Percentiles rank a stretch among this genome's conserved stretches.
These are phyloP conservation scores for Meiosimyza decipiens DNA, from an alignment of 2,888 invertebrate genomes.

Conservation along the genomic window DNA sequence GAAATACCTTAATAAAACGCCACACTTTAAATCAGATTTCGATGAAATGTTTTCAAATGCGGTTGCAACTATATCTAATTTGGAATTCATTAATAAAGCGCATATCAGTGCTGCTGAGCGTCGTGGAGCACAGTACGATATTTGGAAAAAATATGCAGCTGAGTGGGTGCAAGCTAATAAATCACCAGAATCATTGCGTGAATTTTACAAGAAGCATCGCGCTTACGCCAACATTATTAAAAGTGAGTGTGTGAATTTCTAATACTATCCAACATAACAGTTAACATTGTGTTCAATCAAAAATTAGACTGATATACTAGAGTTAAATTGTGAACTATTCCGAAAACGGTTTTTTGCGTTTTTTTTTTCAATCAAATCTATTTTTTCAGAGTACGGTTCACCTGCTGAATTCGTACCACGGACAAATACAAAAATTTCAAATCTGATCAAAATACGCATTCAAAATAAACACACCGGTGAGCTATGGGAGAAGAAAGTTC, in stretches of 20 bases:
- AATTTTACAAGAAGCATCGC: constrained; percentile 78
- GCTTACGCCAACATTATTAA: constrained; percentile 79
- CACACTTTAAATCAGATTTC: constrained; percentile 63
- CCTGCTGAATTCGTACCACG: constrained; percentile 80
- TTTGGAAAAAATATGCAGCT: constrained; percentile 83
- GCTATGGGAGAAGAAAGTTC: constrained; percentile 75
- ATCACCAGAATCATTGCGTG: constrained; percentile 66
- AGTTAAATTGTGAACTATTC: neutral
- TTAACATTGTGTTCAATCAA: neutral
- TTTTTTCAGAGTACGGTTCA: constrained; percentile 79
- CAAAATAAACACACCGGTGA: constrained; percentile 67
- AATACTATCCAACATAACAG: neutral
- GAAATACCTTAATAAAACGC: constrained; percentile 57
- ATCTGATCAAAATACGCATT: constrained; percentile 74
- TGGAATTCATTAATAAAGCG: constrained; percentile 81
- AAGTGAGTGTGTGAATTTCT: constrained; percentile 70
- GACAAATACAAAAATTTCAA: constrained; percentile 74
- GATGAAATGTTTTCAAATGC: constrained; percentile 84
- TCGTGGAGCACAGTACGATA: constrained; percentile 90
- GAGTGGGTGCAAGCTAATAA: constrained; percentile 76
- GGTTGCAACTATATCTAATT: constrained; percentile 81
- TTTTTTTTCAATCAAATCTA: neutral
- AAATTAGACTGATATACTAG: neutral
- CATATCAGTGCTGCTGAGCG: constrained; percentile 77
- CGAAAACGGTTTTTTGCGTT: neutral